Conservation (phyloP, 2,797 vertebrate species). For the Cynodonichthys magdalenae region DNA sequence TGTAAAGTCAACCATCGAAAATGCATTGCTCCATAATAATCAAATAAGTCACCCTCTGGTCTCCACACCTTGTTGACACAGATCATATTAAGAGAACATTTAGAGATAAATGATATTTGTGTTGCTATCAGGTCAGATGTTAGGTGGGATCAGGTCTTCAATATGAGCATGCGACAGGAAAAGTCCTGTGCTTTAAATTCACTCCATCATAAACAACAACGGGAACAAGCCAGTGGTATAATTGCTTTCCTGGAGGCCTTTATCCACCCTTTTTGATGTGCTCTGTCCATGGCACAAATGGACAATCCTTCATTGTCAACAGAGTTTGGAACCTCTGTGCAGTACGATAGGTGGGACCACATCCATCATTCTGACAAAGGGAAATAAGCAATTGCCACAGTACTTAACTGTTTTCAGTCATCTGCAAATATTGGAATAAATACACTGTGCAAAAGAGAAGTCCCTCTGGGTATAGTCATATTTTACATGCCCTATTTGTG, state of each 20-base stretch:
- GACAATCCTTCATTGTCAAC: constrained; percentile 80
- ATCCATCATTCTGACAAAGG: constrained; percentile 80
- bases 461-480: constrained; percentile 65
- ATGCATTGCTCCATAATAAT: background rate
- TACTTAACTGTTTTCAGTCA: constrained; percentile 80
- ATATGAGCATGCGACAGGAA: constrained; percentile 27
- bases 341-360: constrained; percentile 72
- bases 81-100: constrained; percentile 11
- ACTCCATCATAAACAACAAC: constrained; percentile 50
- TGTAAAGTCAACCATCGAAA: background rate
- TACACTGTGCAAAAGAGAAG: constrained; percentile 57
- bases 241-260: constrained; percentile 68
- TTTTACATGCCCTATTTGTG: constrained; percentile 79
- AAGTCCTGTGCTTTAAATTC: constrained; percentile 42
- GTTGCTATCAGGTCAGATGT: constrained; percentile 12
- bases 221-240: constrained; percentile 67
- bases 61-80: background rate
- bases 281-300: constrained; percentile 75
- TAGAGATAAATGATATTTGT: constrained; percentile 22
- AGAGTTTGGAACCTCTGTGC: constrained; percentile 71
- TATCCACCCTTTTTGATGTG: constrained; percentile 70
- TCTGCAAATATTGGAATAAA: constrained; percentile 84
- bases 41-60: background rate
- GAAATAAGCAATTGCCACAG: constrained; percentile 80
- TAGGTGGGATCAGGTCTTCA: constrained; percentile 26